Base-by-base conservation (phyloP, 2,888 invertebrate species). In the Tortrix viridana region DNA sequence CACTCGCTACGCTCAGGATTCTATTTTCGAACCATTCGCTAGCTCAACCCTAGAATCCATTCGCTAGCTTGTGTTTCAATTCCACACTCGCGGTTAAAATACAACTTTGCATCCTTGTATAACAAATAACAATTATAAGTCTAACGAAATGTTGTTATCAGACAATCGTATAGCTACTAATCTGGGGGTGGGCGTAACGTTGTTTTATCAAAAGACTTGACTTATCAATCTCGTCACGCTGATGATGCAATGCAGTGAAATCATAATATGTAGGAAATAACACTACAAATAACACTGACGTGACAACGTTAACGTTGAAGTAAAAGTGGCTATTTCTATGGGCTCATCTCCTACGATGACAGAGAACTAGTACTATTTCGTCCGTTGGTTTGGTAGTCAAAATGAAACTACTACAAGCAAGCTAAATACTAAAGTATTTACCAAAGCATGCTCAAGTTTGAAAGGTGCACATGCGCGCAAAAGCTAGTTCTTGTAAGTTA, bases 241-340 rank as follows among this genome's bases (percentile, higher is more conserved):
- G 46, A 62, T 74, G 73, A 75, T 73, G 74, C 74, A 75, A 74
- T 71, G 69, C 65, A 63, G 69, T 67, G 69, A 68, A 71, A 56
- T 66, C 60, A 57, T 67, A 47, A n/a, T n/a, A n/a, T 57, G 58
- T 67, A 66, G 63, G 65, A 61, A 18, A 6, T 18, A 14, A 48
- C 48, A 23, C 7, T 22, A 22, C 22, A n/a, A n/a, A n/a, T n/a
- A n/a, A n/a, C n/a, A n/a, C n/a, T n/a, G n/a, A n/a, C n/a, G n/a
- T n/a, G n/a, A n/a, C n/a, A n/a, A n/a, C n/a, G n/a, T n/a, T n/a
- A n/a, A n/a, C n/a, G n/a, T n/a, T n/a, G n/a, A n/a, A n/a, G n/a
- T n/a, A n/a, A n/a, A n/a, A n/a, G n/a, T n/a, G n/a, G n/a, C n/a
- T n/a, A n/a, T n/a, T n/a, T n/a, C n/a, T n/a, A n/a, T n/a, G n/a